These are phyloP conservation scores for Choristoneura fumiferana DNA, from an alignment of 1,140 invertebrate genomes.

Conservation along the genomic window DNA sequence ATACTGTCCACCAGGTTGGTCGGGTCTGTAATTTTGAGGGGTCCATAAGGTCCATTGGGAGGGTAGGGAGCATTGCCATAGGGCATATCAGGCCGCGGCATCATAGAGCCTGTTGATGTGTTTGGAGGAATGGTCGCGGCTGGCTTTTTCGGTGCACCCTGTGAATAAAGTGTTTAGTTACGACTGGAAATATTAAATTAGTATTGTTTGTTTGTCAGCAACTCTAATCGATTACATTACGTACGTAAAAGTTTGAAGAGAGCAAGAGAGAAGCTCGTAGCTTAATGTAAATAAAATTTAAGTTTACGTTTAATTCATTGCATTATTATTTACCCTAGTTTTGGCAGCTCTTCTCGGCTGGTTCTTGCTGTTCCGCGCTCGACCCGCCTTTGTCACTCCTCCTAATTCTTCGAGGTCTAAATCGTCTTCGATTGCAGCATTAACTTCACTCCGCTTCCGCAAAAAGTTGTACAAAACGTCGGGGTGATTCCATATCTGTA, in stretches of 20 bases:
- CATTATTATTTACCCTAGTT: slow-evolving; percentile 52
- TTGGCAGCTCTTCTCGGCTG: slow-evolving; percentile 40
- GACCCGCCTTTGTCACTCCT: slow-evolving; percentile 65
- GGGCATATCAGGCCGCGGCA: slow-evolving; percentile 36
- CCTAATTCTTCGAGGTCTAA: slow-evolving; percentile 87
- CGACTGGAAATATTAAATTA: too few relatives aligned
- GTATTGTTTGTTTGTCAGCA: too few relatives aligned
- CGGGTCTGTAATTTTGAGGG: slow-evolving; percentile 44
- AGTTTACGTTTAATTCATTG: too few relatives aligned
- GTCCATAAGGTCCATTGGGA: slow-evolving; percentile 48
- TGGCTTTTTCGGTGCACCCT: slow-evolving; percentile 78
- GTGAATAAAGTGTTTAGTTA: slow-evolving; percentile 20
- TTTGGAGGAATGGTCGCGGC: slow-evolving; percentile 84
- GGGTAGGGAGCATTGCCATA: slow-evolving; percentile 41
- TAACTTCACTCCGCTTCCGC: slow-evolving; percentile 88
- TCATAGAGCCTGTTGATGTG: slow-evolving; percentile 49
- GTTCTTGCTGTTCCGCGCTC: slow-evolving; percentile 45
- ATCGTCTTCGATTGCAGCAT: slow-evolving; percentile 92
- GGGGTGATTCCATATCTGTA: slow-evolving; percentile 98
- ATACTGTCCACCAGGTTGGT: slow-evolving; percentile 47
- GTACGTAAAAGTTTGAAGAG: too few relatives aligned
- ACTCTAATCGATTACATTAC: too few relatives aligned
- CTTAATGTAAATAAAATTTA: too few relatives aligned
- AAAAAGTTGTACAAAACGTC: slow-evolving; percentile 97
- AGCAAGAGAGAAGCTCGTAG: too few relatives aligned